Evolutionary conservation across 1,140 invertebrate species (phyloP).

Genomic region (Lerema accius): DNA sequence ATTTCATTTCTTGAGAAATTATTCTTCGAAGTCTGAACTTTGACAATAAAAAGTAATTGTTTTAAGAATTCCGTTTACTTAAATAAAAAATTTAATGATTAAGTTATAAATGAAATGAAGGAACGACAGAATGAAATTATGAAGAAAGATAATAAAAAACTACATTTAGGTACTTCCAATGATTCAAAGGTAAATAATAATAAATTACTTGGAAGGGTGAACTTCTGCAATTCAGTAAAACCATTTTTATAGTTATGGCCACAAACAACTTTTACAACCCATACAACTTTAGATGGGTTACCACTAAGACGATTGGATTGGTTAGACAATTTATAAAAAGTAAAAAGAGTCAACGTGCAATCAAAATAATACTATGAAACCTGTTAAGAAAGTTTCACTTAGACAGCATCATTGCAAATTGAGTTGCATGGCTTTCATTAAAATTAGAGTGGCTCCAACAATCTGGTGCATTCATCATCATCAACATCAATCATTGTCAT

Average conservation of each 20-base stretch:
- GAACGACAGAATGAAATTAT: no score
- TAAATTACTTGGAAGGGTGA: background rate
- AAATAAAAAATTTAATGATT: no score
- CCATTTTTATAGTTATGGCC: background rate
- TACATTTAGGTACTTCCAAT: no score
- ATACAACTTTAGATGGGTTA: background rate
- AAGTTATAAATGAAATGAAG: no score
- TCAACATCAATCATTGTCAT: conserved; percentile 33
- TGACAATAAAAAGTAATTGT: no score
- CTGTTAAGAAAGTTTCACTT: background rate
- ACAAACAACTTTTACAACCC: background rate
- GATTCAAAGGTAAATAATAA: no score
- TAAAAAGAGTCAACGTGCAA: no score
- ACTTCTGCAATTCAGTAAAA: background rate
- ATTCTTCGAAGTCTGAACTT: no score
- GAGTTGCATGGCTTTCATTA: conserved; percentile 5
- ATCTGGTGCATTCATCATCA: conserved; percentile 17
- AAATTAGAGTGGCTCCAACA: conserved; percentile 1
- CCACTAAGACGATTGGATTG: background rate
- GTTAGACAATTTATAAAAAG: background rate
- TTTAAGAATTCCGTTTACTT: no score
- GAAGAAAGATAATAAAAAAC: background rate
- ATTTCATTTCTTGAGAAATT: no score
- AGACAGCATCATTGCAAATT: background rate
- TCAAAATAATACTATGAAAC: no score